Evolutionary conservation across 2,797 vertebrate species (phyloP), one percentile per base, ranked within the genome.

Genomic region (Xiphophorus birchmanni): DNA sequence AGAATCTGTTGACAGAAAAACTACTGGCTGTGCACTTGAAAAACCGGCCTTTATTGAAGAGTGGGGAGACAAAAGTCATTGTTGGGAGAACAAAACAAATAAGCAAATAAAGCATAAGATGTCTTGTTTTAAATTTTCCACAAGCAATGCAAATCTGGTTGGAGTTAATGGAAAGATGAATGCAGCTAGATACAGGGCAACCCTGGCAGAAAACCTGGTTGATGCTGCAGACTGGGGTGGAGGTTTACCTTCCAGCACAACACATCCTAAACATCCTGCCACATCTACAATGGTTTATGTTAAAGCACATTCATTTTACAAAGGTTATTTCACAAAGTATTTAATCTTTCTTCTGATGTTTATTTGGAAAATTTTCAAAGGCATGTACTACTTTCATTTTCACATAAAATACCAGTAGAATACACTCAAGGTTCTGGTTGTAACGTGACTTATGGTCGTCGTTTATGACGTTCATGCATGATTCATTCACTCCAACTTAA

Each of bases 401-500:
- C 23, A 45, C 40, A 45, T n/a, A n/a, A 72, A n/a, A 40, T 11
- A 5, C 10, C 13, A n/a, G 26, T 17, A 72, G 69, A 45, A n/a
- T n/a, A 15, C 2, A 15, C 29, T 72, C 6, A 45, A 8, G 42
- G 26, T 45, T 45, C 26, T 29, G 42, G 12, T 29, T 72, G 69
- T 72, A 45, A 29, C 13, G 13, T 71, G 40, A 44, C 23, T 71
- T 44, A 1, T 15, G 44, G 29, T 45, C 26, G 13, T 45, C 2
- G 26, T 72, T 72, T 72, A 47, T 26, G 26, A 26, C 67, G 45
- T 72, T 8, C 69, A 47, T 72, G 12, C 42, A 29, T 72, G 26
- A 17, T 47, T 72, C 13, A 11, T 47, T 72, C 42, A n/a, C 40
- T 72, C 42, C 44, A 29, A 47, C 82, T 86, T 44, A 74, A 17